phyloP scores from a whole-genome alignment of 2,888 invertebrate genomes.

The Caenorhabditis drosophilae region DNA sequence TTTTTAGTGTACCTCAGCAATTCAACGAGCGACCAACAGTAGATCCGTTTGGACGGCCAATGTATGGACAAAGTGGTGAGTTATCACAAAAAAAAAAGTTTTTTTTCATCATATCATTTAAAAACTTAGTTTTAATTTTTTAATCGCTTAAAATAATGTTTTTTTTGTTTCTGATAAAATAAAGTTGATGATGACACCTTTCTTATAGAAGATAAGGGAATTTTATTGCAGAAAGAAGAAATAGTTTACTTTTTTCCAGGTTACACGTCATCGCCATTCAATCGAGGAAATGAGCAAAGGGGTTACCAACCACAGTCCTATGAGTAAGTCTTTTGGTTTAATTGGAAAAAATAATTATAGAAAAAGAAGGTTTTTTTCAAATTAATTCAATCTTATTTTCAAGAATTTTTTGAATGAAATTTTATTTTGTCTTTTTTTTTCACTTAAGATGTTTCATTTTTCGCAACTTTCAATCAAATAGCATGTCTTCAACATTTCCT shows the following conservation, averaged over 20 bases:
- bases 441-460: background rate
- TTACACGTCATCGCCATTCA: constrained; percentile 1
- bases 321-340: background rate
- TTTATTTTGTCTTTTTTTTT: background rate
- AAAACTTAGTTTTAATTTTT: no score
- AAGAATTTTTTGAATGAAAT: background rate
- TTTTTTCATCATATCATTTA: no score
- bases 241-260: background rate
- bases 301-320: background rate
- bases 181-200: no score
- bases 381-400: no score
- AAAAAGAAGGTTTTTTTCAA: no score
- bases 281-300: background rate
- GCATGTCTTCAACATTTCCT: no score
- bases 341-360: background rate
- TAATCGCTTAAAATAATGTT: no score
- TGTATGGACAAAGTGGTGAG: background rate
- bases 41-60: constrained; percentile 32
- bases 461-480: background rate
- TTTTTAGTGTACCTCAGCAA: background rate
- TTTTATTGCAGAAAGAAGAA: background rate
- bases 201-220: no score
- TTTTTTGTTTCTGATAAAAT: no score
- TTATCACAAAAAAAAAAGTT: no score
- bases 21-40: constrained; percentile 11